Conservation (phyloP, 2,113 vertebrate species). For the Semicossyphus pulcher region DNA sequence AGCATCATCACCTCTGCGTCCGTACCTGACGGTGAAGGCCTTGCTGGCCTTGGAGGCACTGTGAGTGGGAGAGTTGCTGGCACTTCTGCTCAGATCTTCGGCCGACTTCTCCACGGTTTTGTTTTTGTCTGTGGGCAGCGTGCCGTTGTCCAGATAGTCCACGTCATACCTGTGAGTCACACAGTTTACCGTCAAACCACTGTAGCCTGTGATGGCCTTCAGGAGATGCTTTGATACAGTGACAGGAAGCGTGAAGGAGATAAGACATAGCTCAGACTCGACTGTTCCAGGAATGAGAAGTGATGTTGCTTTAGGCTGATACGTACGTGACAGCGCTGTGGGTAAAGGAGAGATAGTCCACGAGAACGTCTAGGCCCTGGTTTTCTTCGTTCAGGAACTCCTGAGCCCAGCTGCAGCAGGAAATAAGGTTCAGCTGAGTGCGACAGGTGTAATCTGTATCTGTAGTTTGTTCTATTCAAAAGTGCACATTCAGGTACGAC, state of each 20-base stretch:
- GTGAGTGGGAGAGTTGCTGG: constrained; percentile 80
- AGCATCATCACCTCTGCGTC: too few relatives aligned
- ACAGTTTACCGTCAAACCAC: not conserved
- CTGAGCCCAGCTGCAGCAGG: constrained; percentile 85
- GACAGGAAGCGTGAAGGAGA: not conserved
- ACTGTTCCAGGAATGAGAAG: not conserved
- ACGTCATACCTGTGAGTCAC: constrained; percentile 83
- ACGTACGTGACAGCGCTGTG: constrained; percentile 88
- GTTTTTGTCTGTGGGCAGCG: constrained; percentile 76
- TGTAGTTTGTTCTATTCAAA: too few relatives aligned
- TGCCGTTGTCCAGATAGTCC: constrained; percentile 85
- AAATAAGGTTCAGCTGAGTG: not conserved
- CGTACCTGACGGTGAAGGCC: constrained; percentile 87
- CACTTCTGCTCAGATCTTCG: constrained; percentile 88
- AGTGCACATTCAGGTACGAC: too few relatives aligned
- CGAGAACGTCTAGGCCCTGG: constrained; percentile 90
- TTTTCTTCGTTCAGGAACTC: constrained; percentile 95
- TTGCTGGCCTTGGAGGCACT: constrained; percentile 78
- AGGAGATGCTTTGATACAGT: not conserved
- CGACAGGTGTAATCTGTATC: too few relatives aligned
- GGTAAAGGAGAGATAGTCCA: constrained; percentile 93
- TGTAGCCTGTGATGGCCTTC: too few relatives aligned
- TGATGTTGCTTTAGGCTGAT: not conserved
- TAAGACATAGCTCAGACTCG: not conserved
- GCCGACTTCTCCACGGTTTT: constrained; percentile 83